Evolutionary conservation across 2,113 vertebrate genomes (phyloP).

Genomic region (Otis tarda): DNA sequence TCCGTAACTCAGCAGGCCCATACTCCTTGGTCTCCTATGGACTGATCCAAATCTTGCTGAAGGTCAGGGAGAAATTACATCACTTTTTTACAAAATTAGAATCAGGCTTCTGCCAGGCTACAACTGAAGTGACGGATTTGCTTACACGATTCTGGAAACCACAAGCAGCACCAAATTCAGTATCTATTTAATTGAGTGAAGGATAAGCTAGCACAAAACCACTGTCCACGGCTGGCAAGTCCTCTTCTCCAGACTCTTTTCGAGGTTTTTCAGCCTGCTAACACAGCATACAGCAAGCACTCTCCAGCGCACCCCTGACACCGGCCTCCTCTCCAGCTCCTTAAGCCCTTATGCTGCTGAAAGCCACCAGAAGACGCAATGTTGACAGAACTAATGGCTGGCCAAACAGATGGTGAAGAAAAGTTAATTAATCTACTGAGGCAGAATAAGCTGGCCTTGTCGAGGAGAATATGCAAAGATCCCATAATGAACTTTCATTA

Average conservation of each 20-base stretch:
- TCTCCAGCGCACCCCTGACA: neutral
- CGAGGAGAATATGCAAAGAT: constrained; percentile 61
- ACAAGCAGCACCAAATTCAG: accelerated
- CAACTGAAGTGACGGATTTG: neutral
- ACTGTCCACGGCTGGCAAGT: accelerated
- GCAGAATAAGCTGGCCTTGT: constrained; percentile 37
- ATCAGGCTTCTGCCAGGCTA: neutral
- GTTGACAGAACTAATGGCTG: constrained; percentile 9
- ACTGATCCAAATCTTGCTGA: accelerated
- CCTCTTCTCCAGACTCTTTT: neutral
- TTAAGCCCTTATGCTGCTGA: neutral
- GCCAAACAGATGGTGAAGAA: constrained; percentile 64
- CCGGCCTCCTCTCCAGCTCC: constrained; percentile 21
- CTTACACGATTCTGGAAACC: neutral
- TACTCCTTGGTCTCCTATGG: neutral
- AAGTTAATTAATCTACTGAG: constrained; percentile 74
- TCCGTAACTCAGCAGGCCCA: neutral
- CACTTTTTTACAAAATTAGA: neutral
- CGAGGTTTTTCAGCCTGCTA: neutral
- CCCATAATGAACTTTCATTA: constrained; percentile 17
- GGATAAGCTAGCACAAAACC: neutral
- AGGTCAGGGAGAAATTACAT: neutral
- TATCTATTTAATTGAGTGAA: neutral
- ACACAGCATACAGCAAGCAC: neutral
- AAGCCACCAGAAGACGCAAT: neutral